Percentiles rank a stretch among this genome's conserved stretches.
phyloP scores from a whole-genome alignment of 2,113 vertebrate species.

The Litocranius walleri region DNA sequence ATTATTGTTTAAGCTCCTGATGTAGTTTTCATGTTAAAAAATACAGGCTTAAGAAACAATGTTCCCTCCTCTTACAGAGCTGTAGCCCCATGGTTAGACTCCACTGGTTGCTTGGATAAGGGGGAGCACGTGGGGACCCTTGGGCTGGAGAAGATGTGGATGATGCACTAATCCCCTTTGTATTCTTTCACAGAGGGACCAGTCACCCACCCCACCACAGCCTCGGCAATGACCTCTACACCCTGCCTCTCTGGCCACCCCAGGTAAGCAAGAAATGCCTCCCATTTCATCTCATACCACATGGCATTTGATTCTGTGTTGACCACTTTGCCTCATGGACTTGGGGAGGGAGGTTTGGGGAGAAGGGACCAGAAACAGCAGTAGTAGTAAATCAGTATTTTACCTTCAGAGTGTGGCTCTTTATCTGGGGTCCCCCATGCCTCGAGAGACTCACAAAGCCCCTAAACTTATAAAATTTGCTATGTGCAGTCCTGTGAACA shows the following conservation, averaged over 20 bases:
- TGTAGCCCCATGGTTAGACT: neutral
- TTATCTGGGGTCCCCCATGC: neutral
- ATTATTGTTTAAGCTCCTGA: neutral
- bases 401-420: neutral
- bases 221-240: neutral
- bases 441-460: neutral
- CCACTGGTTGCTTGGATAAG: neutral
- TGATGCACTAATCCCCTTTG: neutral
- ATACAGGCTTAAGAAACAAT: neutral
- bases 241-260: rapidly evolving
- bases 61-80: neutral
- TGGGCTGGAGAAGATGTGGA: neutral
- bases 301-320: neutral
- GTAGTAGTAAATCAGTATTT: neutral
- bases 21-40: neutral
- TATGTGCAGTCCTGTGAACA: neutral
- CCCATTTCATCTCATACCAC: neutral
- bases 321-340: neutral
- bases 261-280: slow-evolving; percentile 1
- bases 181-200: neutral
- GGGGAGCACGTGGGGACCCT: too few relatives aligned
- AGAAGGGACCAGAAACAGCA: neutral
- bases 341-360: neutral
- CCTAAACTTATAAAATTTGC: neutral
- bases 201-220: rapidly evolving